Conservation (phyloP, 2,113 vertebrate genomes). For the Lophius piscatorius region DNA sequence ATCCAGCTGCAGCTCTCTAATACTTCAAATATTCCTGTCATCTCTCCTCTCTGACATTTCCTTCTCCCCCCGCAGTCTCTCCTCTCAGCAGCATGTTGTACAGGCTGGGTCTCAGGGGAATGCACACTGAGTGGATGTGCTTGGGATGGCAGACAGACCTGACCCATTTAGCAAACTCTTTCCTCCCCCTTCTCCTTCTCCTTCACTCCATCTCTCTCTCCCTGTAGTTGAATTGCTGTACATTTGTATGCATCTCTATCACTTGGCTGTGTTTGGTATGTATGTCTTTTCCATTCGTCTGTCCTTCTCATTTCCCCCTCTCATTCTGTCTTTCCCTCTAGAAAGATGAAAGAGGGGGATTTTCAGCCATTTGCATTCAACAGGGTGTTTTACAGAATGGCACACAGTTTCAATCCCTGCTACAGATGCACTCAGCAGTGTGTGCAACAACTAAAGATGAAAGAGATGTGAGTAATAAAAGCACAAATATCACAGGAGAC, state of each 20-base stretch:
- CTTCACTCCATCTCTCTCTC: conserved; percentile 24
- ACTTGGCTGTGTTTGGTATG: conserved; percentile 22
- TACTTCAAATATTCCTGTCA: conserved; percentile 9
- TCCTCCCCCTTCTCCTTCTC: conserved; percentile 18
- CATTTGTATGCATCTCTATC: conserved; percentile 49
- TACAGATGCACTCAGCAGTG: conserved; percentile 14
- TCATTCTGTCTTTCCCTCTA: conserved; percentile 11
- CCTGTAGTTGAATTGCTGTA: conserved; percentile 15
- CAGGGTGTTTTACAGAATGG: conserved; percentile 5
- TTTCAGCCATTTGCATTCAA: conserved; percentile 17
- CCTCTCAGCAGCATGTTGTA: conserved; percentile 44
- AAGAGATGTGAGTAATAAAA: not conserved
- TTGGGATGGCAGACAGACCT: conserved; percentile 62
- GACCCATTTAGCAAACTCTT: conserved; percentile 73
- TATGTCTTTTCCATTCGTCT: conserved; percentile 12
- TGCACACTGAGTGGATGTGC: conserved; percentile 42
- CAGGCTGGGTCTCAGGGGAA: conserved; percentile 36
- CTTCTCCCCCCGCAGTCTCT: conserved; percentile 20
- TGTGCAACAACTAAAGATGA: conserved; percentile 38
- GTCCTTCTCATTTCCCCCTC: conserved; percentile 27
- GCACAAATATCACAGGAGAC: conserved; percentile 12
- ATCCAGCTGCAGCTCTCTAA: conserved; percentile 24
- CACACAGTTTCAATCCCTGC: too few species aligned
- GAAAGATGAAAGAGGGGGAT: not conserved
- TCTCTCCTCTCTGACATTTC: conserved; percentile 1